Evolutionary conservation across 53 echinoderm and acorn worm genomes (phyloP).

Genomic region (Paelopatides confundens): DNA sequence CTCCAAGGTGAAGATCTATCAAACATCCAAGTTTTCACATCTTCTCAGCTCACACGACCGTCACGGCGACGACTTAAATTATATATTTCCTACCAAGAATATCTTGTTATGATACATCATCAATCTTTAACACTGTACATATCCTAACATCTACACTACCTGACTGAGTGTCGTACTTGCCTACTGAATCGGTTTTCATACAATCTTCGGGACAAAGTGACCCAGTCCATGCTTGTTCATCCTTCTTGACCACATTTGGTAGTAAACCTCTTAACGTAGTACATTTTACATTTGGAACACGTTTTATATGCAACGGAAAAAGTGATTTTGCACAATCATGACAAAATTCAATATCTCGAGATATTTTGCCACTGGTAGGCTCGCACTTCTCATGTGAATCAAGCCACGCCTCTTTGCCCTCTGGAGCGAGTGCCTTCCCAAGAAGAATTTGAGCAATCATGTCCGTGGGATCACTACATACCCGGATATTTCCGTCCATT

Average conservation of each 20-base stretch:
- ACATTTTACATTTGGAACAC: neutral
- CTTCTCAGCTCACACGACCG: no score
- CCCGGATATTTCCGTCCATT: neutral
- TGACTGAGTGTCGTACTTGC: neutral
- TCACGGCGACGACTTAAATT: no score
- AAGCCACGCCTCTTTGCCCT: neutral
- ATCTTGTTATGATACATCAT: no score
- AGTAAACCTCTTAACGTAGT: no score
- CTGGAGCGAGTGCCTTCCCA: neutral
- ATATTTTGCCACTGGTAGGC: neutral
- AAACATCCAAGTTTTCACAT: no score
- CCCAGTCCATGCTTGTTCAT: neutral
- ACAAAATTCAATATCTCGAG: neutral
- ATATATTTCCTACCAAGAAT: no score
- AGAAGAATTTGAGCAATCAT: conserved; percentile 10
- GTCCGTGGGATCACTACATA: neutral
- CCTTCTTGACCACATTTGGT: neutral
- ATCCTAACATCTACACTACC: neutral
- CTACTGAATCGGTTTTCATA: neutral
- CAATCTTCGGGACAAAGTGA: conserved; percentile 4
- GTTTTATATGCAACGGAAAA: neutral
- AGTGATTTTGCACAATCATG: neutral
- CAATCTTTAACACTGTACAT: neutral
- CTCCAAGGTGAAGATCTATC: no score
- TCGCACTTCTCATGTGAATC: neutral